Percentiles rank a stretch among this genome's conserved stretches.
phyloP scores from a whole-genome alignment of 2,113 vertebrate genomes.

The Apodemus sylvaticus region DNA sequence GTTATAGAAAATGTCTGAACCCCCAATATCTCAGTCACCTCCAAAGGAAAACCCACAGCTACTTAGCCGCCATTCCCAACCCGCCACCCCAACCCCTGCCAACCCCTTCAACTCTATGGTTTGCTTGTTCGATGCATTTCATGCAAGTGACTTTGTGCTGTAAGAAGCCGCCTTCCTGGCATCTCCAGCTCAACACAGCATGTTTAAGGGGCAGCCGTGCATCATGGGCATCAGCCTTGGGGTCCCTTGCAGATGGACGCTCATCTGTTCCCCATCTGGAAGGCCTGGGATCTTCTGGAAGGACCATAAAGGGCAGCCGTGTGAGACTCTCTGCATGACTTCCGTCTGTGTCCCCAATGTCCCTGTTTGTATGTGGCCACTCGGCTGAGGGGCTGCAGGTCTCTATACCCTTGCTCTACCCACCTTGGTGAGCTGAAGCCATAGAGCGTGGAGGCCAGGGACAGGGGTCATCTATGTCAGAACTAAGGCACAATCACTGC shows the following conservation, averaged over 20 bases:
- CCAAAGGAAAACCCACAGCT: not conserved
- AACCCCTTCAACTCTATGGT: not conserved
- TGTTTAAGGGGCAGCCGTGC: not conserved
- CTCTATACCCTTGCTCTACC: too few relatives aligned
- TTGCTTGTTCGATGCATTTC: not conserved
- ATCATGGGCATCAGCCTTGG: accelerated
- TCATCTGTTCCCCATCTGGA: accelerated
- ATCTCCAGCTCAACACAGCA: not conserved
- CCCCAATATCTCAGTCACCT: too few relatives aligned
- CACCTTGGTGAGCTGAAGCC: not conserved
- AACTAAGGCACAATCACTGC: not conserved
- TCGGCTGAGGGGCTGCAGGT: not conserved
- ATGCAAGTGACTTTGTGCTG: accelerated
- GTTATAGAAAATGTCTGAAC: not conserved
- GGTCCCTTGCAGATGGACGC: not conserved
- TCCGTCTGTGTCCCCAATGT: not conserved
- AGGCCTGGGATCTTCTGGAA: not conserved
- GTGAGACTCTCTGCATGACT: accelerated
- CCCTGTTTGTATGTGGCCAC: not conserved
- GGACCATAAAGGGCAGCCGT: too few relatives aligned
- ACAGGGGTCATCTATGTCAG: not conserved
- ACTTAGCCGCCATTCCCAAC: accelerated
- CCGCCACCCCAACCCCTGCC: not conserved
- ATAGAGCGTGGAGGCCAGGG: not conserved
- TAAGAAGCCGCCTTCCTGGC: not conserved